Evolutionary conservation across 2,113 vertebrate species (phyloP).

Genomic region (Alouatta palliata): DNA sequence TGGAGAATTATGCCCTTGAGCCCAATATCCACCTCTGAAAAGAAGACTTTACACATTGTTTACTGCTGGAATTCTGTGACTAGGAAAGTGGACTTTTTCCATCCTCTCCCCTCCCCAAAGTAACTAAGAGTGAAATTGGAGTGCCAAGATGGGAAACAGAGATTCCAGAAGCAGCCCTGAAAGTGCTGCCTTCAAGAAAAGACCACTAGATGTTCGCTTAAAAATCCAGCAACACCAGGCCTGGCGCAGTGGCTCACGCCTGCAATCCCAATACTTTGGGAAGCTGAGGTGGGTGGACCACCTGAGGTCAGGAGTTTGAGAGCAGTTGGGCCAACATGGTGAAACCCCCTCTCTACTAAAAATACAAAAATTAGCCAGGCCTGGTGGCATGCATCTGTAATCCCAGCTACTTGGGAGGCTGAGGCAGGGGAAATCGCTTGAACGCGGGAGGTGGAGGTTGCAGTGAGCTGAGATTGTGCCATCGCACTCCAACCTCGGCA

Average conservation of each 20-base stretch:
- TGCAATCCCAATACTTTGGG: too few relatives aligned
- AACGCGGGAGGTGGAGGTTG: too few relatives aligned
- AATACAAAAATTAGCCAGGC: too few relatives aligned
- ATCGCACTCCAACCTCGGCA: too few relatives aligned
- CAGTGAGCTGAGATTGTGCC: too few relatives aligned
- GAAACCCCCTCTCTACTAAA: too few relatives aligned
- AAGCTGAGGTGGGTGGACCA: too few relatives aligned
- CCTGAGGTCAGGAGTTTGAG: too few relatives aligned
- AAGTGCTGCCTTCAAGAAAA: not conserved
- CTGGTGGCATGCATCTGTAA: too few relatives aligned
- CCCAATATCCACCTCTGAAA: not conserved
- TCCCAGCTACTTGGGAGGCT: too few relatives aligned
- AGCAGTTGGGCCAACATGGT: too few relatives aligned
- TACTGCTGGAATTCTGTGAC: not conserved
- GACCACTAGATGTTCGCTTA: not conserved
- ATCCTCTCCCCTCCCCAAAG: not conserved
- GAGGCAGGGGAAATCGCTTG: too few relatives aligned
- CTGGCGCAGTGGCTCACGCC: rapidly evolving
- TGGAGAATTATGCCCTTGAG: not conserved
- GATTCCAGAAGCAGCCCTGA: not conserved
- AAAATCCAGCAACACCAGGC: not conserved
- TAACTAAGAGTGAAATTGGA: not conserved
- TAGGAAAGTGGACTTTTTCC: not conserved
- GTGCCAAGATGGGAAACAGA: not conserved
- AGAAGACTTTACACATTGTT: not conserved